Base-by-base conservation (phyloP, 1,140 invertebrate genomes). In the Samia ricini region DNA sequence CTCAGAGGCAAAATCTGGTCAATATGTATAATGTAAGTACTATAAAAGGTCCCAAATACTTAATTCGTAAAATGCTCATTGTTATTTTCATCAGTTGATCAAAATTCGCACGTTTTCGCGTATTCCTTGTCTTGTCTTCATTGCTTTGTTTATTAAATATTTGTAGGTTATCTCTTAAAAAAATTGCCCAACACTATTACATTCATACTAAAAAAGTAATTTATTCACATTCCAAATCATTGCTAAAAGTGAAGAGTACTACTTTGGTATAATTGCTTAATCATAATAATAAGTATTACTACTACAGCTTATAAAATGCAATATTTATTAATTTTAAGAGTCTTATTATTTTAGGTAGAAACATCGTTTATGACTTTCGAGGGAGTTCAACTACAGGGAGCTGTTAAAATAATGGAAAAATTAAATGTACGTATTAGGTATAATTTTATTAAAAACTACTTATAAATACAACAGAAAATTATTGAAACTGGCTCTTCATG, bases 301-400 rank as follows among this genome's bases (percentile, higher is more conserved):
- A n/a, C n/a, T n/a, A n/a, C n/a, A n/a, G n/a, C n/a, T n/a, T n/a
- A n/a, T n/a, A n/a, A n/a, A n/a, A n/a, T n/a, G n/a, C n/a, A n/a
- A n/a, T n/a, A n/a, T n/a, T n/a, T n/a, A n/a, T n/a, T n/a, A n/a
- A n/a, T n/a, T n/a, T n/a, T n/a, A n/a, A n/a, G n/a, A n/a, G n/a
- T n/a, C 12, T 42, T 15, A 42, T 42, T 15, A 42, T 94, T 93
- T 10, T 81, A 98, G 97, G 93, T 94, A 36, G 96, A 97, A 81
- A 94, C 95, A 51, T 98, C 97, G 0, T 96, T 98, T 77, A 98
- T 99, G 97, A 97, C 97, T 22, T 99, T 98, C 91, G 98, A 99
- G 92, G 97, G 97, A 52, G 92, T 95, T 57, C 97, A 98, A 91
- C 92, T 98, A 69, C 96, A 98, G 92, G 97, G 98, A 83, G 93